phyloP scores from a whole-genome alignment of 2,888 invertebrate genomes.

The Mylabris sibirica region DNA sequence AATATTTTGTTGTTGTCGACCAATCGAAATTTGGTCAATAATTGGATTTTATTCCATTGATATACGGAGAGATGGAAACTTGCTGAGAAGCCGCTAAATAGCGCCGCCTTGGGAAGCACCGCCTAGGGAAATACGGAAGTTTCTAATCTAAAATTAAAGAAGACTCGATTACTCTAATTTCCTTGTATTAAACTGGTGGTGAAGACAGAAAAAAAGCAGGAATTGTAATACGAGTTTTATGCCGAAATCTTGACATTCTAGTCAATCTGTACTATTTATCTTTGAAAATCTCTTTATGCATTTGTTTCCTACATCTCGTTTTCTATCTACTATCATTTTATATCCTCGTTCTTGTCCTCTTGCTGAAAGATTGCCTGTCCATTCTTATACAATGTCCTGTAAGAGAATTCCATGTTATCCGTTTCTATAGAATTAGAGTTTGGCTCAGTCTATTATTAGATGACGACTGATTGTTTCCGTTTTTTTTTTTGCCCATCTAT shows the following conservation, averaged over 20 bases:
- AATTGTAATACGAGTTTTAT: no score
- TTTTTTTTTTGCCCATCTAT: neutral
- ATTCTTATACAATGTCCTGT: neutral
- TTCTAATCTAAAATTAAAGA: no score
- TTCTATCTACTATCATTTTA: neutral
- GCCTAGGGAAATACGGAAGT: no score
- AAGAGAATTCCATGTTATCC: neutral
- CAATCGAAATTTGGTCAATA: no score
- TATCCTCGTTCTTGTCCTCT: neutral
- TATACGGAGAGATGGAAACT: no score
- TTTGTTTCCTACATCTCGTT: slow-evolving; percentile 13
- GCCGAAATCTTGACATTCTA: slow-evolving; percentile 40
- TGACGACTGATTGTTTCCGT: slow-evolving; percentile 8
- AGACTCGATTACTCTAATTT: no score
- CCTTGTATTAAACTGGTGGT: no score
- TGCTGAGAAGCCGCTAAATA: no score
- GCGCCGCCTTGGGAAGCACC: no score
- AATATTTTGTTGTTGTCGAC: slow-evolving; percentile 22
- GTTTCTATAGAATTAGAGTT: slow-evolving; percentile 7
- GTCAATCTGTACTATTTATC: slow-evolving; percentile 50
- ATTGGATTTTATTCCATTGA: no score
- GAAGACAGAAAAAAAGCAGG: neutral
- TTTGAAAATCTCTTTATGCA: slow-evolving; percentile 41
- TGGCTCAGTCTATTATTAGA: slow-evolving; percentile 3
- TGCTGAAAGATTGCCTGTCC: slow-evolving; percentile 8